Base-by-base conservation (phyloP, 2,797 vertebrate species). In the Morus bassanus region DNA sequence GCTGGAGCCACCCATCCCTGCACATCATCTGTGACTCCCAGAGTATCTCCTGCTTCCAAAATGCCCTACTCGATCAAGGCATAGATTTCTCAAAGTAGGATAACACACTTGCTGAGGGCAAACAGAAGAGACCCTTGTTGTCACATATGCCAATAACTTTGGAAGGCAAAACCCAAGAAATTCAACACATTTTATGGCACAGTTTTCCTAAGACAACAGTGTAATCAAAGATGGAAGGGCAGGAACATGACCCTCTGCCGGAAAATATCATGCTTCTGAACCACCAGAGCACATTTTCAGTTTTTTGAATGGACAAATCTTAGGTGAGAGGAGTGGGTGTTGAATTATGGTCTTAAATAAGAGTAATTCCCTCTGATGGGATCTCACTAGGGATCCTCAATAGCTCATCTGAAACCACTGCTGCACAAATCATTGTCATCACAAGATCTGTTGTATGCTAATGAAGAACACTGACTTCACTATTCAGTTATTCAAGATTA, bases 321-420 rank as follows among this genome's bases (percentile, higher is more conserved):
- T 43, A 17, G 22, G 45, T 53, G 59, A 83, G 80, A 78, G 37
- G 19, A 91, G 57, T 2, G 0, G 46, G 35, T 76, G 51, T 41
- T 78, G 83, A 90, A 57, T 78, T 65, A 18, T 3, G 7, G 27
- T 35, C 50, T 81, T 86, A 81, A 93, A 64, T 67, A 90, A 70
- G 68, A 91, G 53, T 14, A 81, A 96, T 84, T 88, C 70, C 31
- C 63, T 68, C 39, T 63, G 85, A 79, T 84, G 82, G 73, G 73
- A 90, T 78, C 93, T 95, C 95, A 25, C 88, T 6, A 23, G 93
- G 77, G 90, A 93, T 81, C 83, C 70, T 75, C 91, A 82, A 25
- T 37, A 93, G 63, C 84, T 95, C 88, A 69, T 87, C 37, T 85
- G 88, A 48, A 86, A 74, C 56, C 6, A 14, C 35, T 41, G 84